Base-by-base conservation (phyloP, 1,140 invertebrate genomes). In the Nephila pilipes region DNA sequence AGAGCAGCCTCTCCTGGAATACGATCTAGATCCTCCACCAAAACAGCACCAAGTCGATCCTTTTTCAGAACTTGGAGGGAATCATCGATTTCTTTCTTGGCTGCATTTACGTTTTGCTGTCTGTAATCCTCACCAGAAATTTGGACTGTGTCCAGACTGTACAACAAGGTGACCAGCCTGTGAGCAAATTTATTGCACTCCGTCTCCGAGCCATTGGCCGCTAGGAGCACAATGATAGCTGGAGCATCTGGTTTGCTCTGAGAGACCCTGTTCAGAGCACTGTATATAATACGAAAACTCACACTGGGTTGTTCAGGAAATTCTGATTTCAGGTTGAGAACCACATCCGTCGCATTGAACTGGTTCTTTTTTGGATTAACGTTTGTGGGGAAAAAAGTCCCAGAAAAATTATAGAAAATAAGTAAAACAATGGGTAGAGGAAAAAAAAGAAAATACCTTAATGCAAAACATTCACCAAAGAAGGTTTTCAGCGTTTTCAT, bases 141-240 rank as follows among this genome's bases (percentile, higher is more conserved):
- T 20, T 25, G 18, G 16, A 93, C 14, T 57, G 20, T 20, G 6
- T 22, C 65, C 16, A 18, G 38, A 18, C 12, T n/a, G 4, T 20
- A 55, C 18, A 85, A 36, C 12, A 36, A 92, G 29, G 87, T 10
- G 1, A 20, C 83, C 32, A 93, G 38, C 14, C 12, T 54, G 20
- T 16, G 3, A 18, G 83, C 83, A n/a, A 93, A 87, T 25, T 29
- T 29, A 36, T 57, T 29, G 1, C 57, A n/a, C 1, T 80, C 5
- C n/a, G 25, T n/a, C 38, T 87, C 38, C 6, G 83, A 38, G 16
- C 81, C 54, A 20, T 65, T 69, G 14, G 60, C 22, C 1, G 85
- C 60, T 14, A 93, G 29, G 14, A 93, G 25, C 8, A 93, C 14
- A 18, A 93, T 87, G 8, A 93, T 63, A 5, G 88, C 93, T 20